Base-by-base conservation (phyloP, 2,888 invertebrate species). In the Leucozona laternaria region DNA sequence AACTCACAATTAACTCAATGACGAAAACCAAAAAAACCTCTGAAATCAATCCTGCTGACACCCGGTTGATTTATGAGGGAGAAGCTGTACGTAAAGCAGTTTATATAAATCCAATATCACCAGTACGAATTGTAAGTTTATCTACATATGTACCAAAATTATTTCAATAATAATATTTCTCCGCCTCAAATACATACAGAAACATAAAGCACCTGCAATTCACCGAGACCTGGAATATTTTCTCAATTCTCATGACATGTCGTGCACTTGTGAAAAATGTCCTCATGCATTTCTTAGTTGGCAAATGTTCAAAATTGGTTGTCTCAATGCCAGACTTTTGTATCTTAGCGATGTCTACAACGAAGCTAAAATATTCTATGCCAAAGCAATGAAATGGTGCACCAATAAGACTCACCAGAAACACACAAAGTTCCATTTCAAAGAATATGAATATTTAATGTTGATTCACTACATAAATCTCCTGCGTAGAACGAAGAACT, bases 261-360 rank as follows among this genome's bases (percentile, higher is more conserved):
- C 22, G 0, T 89, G 89, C 22, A 48, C 17, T n/a, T 89, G 89
- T 28, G 77, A 82, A 5, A 79, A 79, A 8, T 89, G 89, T 48
- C 62, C 80, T 37, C 86, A 85, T 64, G 37, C 68, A 43, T 78
- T 83, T 13, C 79, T 92, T 31, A 89, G 89, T 73, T 90, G 90
- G 89, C 88, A 89, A 15, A 89, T 88, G 17, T 91, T 91, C 4
- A 80, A 89, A 31, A 87, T 90, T 10, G 92, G 92, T 10, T 90
- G 90, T 34, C 88, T 91, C 0, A 89, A 90, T 88, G 92, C 92
- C 0, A 90, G 92, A 4, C 88, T 91, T 2, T 76, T 89, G 55
- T 92, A 90, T 11, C 88, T 92, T 1, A 89, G 89, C 25, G 88
- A 90, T 2, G 88, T 91, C 13, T 89, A 89, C 57, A 89, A 88